Percentiles rank a stretch among this genome's conserved stretches.
Conservation (phyloP, 2,888 invertebrate genomes). For the Crematogaster levior region DNA sequence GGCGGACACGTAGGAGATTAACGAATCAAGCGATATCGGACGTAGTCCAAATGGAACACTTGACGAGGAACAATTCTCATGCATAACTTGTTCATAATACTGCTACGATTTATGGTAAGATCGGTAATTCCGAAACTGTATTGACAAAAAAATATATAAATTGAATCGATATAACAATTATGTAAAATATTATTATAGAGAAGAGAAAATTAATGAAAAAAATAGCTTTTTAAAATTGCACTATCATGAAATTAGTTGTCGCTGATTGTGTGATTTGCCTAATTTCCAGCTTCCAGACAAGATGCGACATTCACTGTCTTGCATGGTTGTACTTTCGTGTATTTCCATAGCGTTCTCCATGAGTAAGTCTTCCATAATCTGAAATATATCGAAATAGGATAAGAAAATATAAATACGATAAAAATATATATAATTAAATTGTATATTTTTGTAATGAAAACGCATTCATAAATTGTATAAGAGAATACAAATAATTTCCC, state of each 20-base stretch:
- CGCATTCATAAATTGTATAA: neutral
- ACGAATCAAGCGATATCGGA: neutral
- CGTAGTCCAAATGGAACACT: slow-evolving; percentile 23
- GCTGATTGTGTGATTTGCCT: neutral
- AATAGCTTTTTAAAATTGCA: neutral
- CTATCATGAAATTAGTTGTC: neutral
- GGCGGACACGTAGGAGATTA: neutral
- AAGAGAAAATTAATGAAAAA: neutral
- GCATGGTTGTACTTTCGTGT: neutral
- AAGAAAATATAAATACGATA: neutral
- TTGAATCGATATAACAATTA: neutral
- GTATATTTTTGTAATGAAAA: neutral
- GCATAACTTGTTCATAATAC: neutral
- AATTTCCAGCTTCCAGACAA: slow-evolving; percentile 7
- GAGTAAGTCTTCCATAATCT: slow-evolving; percentile 12
- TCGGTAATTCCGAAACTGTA: neutral
- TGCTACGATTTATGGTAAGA: slow-evolving; percentile 8
- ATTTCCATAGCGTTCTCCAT: neutral
- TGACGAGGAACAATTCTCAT: neutral
- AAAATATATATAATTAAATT: neutral
- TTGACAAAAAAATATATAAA: neutral
- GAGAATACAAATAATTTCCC: neutral
- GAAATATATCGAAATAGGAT: neutral
- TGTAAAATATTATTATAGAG: neutral
- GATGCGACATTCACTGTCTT: neutral